phyloP scores from a whole-genome alignment of 1,140 invertebrate species.

The Musca vetustissima region DNA sequence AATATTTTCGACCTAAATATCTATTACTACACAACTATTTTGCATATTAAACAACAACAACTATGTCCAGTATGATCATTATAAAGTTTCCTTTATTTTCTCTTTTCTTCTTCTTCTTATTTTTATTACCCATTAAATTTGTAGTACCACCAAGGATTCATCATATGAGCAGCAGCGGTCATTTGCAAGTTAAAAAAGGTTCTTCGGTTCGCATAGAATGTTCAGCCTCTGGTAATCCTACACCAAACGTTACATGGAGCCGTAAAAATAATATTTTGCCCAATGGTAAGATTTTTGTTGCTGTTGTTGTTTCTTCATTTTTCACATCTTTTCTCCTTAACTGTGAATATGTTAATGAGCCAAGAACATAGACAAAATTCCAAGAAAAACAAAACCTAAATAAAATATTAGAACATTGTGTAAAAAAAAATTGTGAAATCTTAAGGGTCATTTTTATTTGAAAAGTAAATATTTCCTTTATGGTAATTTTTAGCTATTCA shows the following conservation, averaged over 20 bases:
- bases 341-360: neutral
- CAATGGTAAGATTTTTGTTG: constrained; percentile 59
- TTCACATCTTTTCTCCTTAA: too few relatives aligned
- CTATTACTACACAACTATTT: constrained; percentile 2
- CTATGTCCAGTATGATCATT: too few relatives aligned
- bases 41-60: neutral
- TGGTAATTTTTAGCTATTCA: constrained; percentile 6
- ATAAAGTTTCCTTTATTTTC: constrained; percentile 22
- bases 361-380: neutral
- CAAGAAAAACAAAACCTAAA: neutral
- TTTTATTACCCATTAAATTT: constrained; percentile 18
- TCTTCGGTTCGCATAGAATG: constrained; percentile 66
- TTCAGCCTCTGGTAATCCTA: constrained; percentile 66
- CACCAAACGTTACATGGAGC: constrained; percentile 68
- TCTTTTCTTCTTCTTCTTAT: constrained; percentile 27
- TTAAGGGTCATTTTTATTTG: constrained; percentile 21
- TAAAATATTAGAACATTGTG: neutral
- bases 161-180: constrained; percentile 61
- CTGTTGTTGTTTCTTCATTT: too few relatives aligned
- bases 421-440: neutral
- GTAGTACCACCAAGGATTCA: constrained; percentile 64
- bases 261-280: constrained; percentile 66
- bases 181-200: constrained; percentile 67
- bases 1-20: constrained; percentile 6
- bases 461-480: constrained; percentile 20